These are phyloP conservation scores for Pachycephala philippinensis DNA, from an alignment of 2,113 vertebrate species.

Conservation along the genomic window DNA sequence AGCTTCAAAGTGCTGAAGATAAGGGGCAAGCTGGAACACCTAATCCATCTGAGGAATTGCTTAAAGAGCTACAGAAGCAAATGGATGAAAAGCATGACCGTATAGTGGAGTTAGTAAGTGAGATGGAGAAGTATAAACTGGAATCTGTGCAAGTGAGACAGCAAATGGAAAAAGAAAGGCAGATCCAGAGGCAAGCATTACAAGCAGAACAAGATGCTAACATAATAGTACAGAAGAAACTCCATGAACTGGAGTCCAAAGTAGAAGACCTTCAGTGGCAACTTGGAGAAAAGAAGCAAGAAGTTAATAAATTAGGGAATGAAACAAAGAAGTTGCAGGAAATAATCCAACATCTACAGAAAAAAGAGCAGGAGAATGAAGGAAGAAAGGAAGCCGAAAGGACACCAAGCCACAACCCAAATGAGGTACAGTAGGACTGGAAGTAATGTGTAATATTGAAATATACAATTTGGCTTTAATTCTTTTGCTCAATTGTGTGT, in stretches of 20 bases:
- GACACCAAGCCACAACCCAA: slow-evolving; percentile 56
- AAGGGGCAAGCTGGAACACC: slow-evolving; percentile 36
- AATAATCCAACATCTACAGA: slow-evolving; percentile 71
- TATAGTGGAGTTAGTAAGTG: slow-evolving; percentile 82
- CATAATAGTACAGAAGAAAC: slow-evolving; percentile 71
- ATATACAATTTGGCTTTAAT: background rate
- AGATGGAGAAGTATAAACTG: slow-evolving; percentile 84
- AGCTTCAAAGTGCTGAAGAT: slow-evolving; percentile 52
- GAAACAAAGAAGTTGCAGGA: slow-evolving; percentile 81
- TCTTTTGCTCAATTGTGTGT: background rate
- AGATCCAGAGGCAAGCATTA: slow-evolving; percentile 69
- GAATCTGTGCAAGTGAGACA: slow-evolving; percentile 79
- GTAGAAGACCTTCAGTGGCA: slow-evolving; percentile 77
- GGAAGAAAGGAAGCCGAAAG: slow-evolving; percentile 24
- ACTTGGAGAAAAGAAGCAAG: slow-evolving; percentile 77
- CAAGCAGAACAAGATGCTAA: slow-evolving; percentile 79
- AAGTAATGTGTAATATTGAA: background rate
- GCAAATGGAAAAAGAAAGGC: slow-evolving; percentile 82
- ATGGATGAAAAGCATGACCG: slow-evolving; percentile 84
- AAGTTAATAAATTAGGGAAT: slow-evolving; percentile 74
- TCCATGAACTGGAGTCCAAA: slow-evolving; percentile 73
- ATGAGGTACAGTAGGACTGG: slow-evolving; percentile 61
- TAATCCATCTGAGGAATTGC: slow-evolving; percentile 70
- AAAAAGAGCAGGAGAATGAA: slow-evolving; percentile 56
- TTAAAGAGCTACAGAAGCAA: slow-evolving; percentile 83